Percentiles rank a stretch among this genome's conserved stretches.
Evolutionary conservation across 1,140 invertebrate species (phyloP).

Genomic region (Drosophila punjabiensis): DNA sequence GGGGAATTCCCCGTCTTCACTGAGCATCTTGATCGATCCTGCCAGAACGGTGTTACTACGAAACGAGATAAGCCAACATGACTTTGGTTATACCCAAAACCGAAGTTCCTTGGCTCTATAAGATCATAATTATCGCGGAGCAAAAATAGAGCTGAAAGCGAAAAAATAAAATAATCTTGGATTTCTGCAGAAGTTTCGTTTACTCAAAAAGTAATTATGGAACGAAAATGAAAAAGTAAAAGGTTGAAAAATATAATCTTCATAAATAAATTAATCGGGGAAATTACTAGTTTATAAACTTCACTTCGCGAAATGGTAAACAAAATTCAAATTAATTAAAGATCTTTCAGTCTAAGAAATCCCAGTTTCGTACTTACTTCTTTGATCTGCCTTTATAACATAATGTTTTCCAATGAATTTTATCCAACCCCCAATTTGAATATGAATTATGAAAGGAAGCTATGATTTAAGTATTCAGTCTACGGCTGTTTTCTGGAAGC

Average conservation of each 20-base stretch:
- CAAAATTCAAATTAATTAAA: too few species aligned
- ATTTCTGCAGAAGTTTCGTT: not conserved
- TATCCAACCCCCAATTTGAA: not conserved
- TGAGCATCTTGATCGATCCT: slow-evolving; percentile 52
- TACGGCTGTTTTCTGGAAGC: slow-evolving; percentile 2
- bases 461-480: slow-evolving; percentile 16
- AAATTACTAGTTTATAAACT: too few species aligned
- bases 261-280: too few species aligned
- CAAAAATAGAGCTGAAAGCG: not conserved
- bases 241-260: too few species aligned
- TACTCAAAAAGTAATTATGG: slow-evolving; percentile 8
- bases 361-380: not conserved
- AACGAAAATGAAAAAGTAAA: not conserved
- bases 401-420: not conserved
- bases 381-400: too few species aligned
- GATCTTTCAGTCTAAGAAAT: not conserved
- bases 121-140: slow-evolving; percentile 38
- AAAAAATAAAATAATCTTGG: slow-evolving; percentile 1
- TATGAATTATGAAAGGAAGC: not conserved
- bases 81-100: slow-evolving; percentile 59
- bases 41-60: slow-evolving; percentile 26
- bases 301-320: too few species aligned
- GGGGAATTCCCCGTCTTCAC: slow-evolving; percentile 61
- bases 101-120: slow-evolving; percentile 20
- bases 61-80: slow-evolving; percentile 45